A percentile compares a stretch with the other conserved stretches of the same genome.
phyloP scores from a whole-genome alignment of 2,888 invertebrate species.

The Baccha elongata region DNA sequence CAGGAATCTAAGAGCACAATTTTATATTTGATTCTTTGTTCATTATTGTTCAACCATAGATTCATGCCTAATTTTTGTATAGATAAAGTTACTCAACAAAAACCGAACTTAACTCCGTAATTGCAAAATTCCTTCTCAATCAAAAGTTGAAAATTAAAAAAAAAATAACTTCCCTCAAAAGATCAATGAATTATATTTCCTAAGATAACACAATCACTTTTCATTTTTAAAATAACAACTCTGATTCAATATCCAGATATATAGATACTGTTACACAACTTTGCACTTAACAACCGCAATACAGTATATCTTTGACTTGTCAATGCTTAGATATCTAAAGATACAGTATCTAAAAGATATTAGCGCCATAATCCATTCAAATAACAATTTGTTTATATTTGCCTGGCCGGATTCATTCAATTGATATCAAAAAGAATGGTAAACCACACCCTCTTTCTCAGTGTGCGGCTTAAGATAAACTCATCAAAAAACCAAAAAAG shows the following conservation, averaged over 20 bases:
- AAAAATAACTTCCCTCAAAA: neutral
- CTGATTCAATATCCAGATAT: no score
- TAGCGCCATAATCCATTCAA: constrained; percentile 40
- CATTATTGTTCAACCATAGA: no score
- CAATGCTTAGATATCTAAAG: constrained; percentile 4
- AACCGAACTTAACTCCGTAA: no score
- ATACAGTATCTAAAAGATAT: constrained; percentile 24
- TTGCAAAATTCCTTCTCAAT: no score
- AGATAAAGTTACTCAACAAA: no score
- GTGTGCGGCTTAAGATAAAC: constrained; percentile 10
- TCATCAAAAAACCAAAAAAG: constrained; percentile 13
- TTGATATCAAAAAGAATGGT: constrained; percentile 3
- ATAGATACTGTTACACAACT: constrained; percentile 21
- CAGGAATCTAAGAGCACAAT: no score
- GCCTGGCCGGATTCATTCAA: neutral
- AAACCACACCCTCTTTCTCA: constrained; percentile 8
- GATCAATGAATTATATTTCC: neutral
- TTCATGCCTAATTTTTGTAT: no score
- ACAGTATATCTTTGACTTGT: neutral
- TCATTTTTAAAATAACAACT: constrained; percentile 1
- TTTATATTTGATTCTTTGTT: no score
- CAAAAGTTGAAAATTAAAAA: no score
- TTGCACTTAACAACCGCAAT: constrained; percentile 13
- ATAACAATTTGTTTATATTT: constrained; percentile 35
- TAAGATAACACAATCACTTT: constrained; percentile 13